These are phyloP conservation scores for Cassiopea andromeda DNA, from an alignment of 30 jellyfish, hydroid and myxozoan genomes.

Conservation along the genomic window DNA sequence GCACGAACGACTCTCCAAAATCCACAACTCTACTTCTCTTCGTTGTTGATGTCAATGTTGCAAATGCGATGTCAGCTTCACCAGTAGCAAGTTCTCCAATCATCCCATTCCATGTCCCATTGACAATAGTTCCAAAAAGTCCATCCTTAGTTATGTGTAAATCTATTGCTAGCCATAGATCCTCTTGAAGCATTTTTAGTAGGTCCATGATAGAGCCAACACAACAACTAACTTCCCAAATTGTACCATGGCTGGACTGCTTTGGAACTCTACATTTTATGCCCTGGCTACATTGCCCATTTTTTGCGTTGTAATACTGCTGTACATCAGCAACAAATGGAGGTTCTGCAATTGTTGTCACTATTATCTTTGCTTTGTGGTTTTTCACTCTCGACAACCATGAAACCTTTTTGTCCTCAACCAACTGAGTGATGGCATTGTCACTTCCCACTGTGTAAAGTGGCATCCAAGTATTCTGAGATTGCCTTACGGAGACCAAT, in stretches of 20 bases:
- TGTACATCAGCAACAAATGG: conserved; percentile 16
- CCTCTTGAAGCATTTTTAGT: conserved; percentile 43
- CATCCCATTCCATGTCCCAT: conserved; percentile 76
- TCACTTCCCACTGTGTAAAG: conserved; percentile 16
- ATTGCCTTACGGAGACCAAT: conserved; percentile 8
- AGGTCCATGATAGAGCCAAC: conserved; percentile 70
- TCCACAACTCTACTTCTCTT: conserved; percentile 65
- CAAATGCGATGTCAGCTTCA: conserved; percentile 68
- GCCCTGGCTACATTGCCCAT: conserved; percentile 19
- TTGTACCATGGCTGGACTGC: background rate
- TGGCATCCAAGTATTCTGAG: conserved; percentile 16
- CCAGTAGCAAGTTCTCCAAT: conserved; percentile 66
- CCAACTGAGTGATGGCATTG: background rate
- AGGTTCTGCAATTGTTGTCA: conserved; percentile 7
- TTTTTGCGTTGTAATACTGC: background rate
- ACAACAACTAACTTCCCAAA: conserved; percentile 64
- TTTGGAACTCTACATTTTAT: conserved; percentile 8
- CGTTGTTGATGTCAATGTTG: conserved; percentile 57
- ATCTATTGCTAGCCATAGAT: conserved; percentile 36
- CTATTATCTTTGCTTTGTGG: conserved; percentile 8
- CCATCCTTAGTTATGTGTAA: conserved; percentile 73
- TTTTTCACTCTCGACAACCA: conserved; percentile 28
- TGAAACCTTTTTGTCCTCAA: conserved; percentile 5
- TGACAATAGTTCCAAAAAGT: conserved; percentile 40
- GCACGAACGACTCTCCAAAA: conserved; percentile 53